Base-by-base conservation (phyloP, 1,140 invertebrate genomes). In the Daktulosphaira vitifoliae region DNA sequence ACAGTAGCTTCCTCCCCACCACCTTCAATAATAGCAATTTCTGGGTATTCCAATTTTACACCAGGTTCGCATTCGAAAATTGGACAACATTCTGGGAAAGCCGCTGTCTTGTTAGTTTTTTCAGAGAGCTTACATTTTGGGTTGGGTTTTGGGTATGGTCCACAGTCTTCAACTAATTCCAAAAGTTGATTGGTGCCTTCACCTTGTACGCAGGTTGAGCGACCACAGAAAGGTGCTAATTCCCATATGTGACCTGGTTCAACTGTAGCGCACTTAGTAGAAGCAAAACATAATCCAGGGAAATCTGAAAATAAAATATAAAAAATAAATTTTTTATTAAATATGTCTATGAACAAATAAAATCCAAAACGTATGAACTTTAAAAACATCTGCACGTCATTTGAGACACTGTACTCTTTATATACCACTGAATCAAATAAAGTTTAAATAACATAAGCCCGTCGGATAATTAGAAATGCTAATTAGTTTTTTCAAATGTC, bases 281-380 rank as follows among this genome's bases (percentile, higher is more conserved):
- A 90, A 1, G 89, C 89, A 75, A 92, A 92, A 72, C 89, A 92
- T 79, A 89, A 81, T 9, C 86, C 87, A 46, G 89, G 89, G 79
- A 92, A 92, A 78, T 92, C 89, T 92, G 76, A 6, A 76, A 78
- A 23, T 4, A 18, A 52, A 37, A 50, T 2, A 18, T 13, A 6
- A 9, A n/a, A n/a, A 39, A 39, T 9, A 39, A 39, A 39, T 9
- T n/a, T 9, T 9, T n/a, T 8, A 39, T n/a, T 39, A 39, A n/a
- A 39, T 39, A 39, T n/a, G 8, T 39, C 8, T 39, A 39, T 39
- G n/a, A 39, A 9, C 38, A 39, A 9, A 39, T 39, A 39, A 39
- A 39, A 39, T 39, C 38, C 38, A 39, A n/a, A 39, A 9, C n/a
- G 38, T n/a, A 39, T 9, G 38, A 9, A 39, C n/a, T 39, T n/a